Evolutionary conservation across 2,888 invertebrate genomes (phyloP).

Genomic region (Drosophila neonasuta): DNA sequence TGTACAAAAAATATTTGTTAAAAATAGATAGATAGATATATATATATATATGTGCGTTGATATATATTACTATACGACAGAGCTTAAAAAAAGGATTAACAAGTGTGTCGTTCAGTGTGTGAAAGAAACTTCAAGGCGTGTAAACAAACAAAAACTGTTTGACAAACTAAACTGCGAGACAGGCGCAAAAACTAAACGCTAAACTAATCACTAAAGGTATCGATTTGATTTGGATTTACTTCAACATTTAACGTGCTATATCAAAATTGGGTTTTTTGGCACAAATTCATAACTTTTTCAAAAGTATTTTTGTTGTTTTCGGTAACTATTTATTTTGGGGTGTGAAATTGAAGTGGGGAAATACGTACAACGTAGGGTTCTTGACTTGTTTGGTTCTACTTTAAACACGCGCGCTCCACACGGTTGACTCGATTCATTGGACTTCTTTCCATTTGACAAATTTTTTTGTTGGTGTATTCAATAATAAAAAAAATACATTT

Average conservation of each 20-base stretch:
- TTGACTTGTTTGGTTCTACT: slow-evolving; percentile 53
- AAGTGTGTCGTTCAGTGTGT: slow-evolving; percentile 42
- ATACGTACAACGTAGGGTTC: slow-evolving; percentile 72
- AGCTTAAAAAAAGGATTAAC: slow-evolving; percentile 32
- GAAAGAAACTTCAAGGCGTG: slow-evolving; percentile 55
- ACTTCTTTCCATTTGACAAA: slow-evolving; percentile 74
- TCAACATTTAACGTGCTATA: slow-evolving; percentile 69
- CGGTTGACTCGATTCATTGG: slow-evolving; percentile 57
- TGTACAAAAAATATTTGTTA: slow-evolving; percentile 46
- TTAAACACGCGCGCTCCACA: slow-evolving; percentile 66
- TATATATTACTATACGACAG: slow-evolving; percentile 41
- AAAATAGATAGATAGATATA: slow-evolving; percentile 21
- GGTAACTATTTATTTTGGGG: slow-evolving; percentile 6
- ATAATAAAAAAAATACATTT: slow-evolving; percentile 34
- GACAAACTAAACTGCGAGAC: slow-evolving; percentile 38
- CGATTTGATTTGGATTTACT: slow-evolving; percentile 35
- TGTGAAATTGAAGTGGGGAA: not conserved
- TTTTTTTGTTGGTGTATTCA: slow-evolving; percentile 26
- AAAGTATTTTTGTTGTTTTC: slow-evolving; percentile 18
- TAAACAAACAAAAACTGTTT: slow-evolving; percentile 56
- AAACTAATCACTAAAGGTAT: slow-evolving; percentile 54
- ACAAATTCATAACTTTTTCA: slow-evolving; percentile 69
- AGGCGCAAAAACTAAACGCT: slow-evolving; percentile 45
- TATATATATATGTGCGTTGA: not conserved
- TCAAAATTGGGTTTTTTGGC: slow-evolving; percentile 54